phyloP scores from a whole-genome alignment of 2,797 vertebrate genomes.

The Loriculus beryllinus region DNA sequence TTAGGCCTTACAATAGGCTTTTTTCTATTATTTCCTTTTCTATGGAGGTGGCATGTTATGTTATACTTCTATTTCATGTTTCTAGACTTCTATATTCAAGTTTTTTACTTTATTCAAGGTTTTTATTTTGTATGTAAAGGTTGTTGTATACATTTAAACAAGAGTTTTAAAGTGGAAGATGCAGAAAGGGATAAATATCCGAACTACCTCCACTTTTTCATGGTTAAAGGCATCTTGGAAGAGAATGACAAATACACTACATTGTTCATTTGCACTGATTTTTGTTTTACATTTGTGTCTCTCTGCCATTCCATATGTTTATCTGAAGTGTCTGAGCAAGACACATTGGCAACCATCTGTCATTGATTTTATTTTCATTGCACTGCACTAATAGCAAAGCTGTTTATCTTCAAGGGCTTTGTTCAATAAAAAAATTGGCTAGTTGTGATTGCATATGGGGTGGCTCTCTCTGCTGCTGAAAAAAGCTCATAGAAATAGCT shows the following conservation, averaged over 20 bases:
- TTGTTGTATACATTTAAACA: background rate
- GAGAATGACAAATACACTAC: background rate
- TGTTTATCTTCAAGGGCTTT: constrained; percentile 3
- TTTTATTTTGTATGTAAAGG: background rate
- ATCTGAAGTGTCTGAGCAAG: constrained; percentile 20
- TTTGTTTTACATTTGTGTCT: background rate
- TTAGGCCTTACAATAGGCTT: no score
- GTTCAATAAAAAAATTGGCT: background rate
- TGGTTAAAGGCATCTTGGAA: background rate
- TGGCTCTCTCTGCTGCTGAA: background rate
- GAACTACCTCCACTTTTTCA: background rate
- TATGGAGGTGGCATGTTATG: background rate
- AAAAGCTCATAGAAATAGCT: background rate
- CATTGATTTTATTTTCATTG: constrained; percentile 40
- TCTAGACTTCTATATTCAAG: background rate
- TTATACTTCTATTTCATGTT: background rate
- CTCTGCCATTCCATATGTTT: constrained; percentile 2
- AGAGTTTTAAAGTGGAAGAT: background rate
- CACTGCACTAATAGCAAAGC: background rate
- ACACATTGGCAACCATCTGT: constrained; percentile 40
- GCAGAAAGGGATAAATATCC: background rate
- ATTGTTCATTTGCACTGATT: background rate
- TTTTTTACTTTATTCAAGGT: background rate
- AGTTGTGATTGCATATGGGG: background rate
- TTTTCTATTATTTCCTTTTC: background rate